Conservation (phyloP, 2,113 vertebrate genomes). For the Excalfactoria chinensis region DNA sequence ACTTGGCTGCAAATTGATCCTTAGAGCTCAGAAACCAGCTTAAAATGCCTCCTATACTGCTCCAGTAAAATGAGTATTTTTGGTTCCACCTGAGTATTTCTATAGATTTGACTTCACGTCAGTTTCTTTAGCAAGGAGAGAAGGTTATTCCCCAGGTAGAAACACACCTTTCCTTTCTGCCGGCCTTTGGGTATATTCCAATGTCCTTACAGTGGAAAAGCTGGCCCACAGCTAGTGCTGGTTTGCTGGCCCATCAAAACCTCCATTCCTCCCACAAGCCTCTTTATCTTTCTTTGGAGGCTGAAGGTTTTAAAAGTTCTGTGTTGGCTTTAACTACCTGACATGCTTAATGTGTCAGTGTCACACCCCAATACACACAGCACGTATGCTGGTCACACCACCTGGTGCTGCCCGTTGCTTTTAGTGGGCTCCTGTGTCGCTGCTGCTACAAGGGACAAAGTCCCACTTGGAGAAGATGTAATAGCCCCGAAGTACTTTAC, state of each 20-base stretch:
- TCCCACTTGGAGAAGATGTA: not conserved
- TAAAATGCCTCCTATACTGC: not conserved
- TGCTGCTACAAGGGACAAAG: not conserved
- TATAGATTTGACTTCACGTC: not conserved
- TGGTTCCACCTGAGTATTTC: not conserved
- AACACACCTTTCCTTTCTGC: not conserved
- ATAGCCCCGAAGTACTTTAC: not conserved
- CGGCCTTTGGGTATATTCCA: not conserved
- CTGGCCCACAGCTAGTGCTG: not conserved
- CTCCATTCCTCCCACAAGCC: not conserved
- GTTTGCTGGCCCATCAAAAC: not conserved
- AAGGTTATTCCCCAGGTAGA: not conserved
- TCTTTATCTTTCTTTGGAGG: fast-evolving
- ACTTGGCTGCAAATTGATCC: not conserved
- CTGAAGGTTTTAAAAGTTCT: not conserved
- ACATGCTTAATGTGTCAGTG: not conserved
- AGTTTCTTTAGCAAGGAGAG: not conserved
- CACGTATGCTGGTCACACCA: not conserved
- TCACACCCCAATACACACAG: not conserved
- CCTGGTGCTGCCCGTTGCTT: not conserved
- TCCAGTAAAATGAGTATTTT: not conserved
- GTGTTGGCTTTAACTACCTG: not conserved
- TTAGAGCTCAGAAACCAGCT: not conserved
- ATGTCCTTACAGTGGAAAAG: not conserved
- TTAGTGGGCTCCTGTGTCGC: not conserved